Conservation (phyloP, 2,113 vertebrate species). For the Butorides virescens region DNA sequence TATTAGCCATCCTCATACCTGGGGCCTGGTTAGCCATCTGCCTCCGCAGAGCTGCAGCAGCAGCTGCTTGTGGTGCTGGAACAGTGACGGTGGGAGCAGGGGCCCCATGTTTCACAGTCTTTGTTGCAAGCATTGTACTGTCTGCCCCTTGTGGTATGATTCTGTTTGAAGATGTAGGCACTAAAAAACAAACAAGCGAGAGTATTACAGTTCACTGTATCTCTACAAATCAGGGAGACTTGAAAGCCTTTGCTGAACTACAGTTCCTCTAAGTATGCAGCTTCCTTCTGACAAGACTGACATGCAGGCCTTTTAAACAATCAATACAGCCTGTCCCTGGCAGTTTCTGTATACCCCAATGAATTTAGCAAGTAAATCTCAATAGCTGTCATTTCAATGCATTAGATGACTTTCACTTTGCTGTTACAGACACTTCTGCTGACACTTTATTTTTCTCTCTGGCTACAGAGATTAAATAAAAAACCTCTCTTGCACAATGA, state of each 20-base stretch:
- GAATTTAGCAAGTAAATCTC: not conserved
- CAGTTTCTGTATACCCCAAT: not conserved
- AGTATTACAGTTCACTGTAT: not conserved
- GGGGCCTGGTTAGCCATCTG: conserved; percentile 88
- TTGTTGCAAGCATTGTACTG: conserved; percentile 91
- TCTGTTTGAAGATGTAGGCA: conserved; percentile 59
- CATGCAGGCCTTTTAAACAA: not conserved
- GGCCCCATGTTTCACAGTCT: conserved; percentile 92
- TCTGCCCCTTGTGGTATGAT: conserved; percentile 85
- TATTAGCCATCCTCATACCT: conserved; percentile 71
- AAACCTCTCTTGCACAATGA: not conserved
- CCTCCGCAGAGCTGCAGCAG: conserved; percentile 85
- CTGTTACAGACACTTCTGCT: not conserved
- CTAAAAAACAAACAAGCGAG: conserved; percentile 34
- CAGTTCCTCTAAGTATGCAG: not conserved
- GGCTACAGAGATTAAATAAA: not conserved
- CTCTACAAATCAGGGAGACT: not conserved
- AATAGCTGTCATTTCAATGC: not conserved
- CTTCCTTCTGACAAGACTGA: not conserved
- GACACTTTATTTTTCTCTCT: not conserved
- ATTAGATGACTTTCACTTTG: not conserved
- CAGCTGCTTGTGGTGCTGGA: conserved; percentile 89
- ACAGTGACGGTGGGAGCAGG: conserved; percentile 80
- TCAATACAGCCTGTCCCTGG: not conserved
- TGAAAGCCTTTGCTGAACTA: not conserved